Evolutionary conservation across 2,797 vertebrate genomes (phyloP).

Genomic region (Gouania willdenowi): DNA sequence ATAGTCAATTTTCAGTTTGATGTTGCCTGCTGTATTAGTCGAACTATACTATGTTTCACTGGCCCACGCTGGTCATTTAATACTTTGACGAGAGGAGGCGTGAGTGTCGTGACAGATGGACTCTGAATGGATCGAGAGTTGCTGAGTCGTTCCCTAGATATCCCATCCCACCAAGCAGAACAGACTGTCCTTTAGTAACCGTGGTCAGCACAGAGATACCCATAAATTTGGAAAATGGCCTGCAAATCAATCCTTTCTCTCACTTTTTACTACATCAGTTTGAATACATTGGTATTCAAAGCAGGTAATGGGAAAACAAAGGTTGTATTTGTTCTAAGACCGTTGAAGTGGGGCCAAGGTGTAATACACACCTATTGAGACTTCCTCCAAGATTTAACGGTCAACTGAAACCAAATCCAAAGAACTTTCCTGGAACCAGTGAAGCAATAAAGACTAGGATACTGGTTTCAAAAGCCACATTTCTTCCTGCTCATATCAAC

Average conservation of each 20-base stretch:
- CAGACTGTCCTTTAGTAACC: conserved; percentile 5
- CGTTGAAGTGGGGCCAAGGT: not conserved
- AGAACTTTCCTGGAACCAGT: conserved; percentile 17
- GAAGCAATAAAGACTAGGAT: conserved; percentile 40
- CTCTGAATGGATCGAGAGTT: conserved; percentile 4
- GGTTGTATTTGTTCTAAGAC: conserved; percentile 15
- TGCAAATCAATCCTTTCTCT: conserved; percentile 38
- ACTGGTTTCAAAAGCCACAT: conserved; percentile 20
- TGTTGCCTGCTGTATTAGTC: too few species aligned
- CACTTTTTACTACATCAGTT: conserved; percentile 39
- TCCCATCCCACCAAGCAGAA: conserved; percentile 16
- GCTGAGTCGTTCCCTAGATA: conserved; percentile 3
- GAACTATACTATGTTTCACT: too few species aligned
- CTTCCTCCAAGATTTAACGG: conserved; percentile 10
- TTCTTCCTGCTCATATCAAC: conserved; percentile 30
- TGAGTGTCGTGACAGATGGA: conserved; percentile 21
- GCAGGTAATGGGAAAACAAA: conserved; percentile 13
- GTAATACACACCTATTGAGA: conserved; percentile 1
- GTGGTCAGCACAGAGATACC: conserved; percentile 19
- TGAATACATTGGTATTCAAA: conserved; percentile 25
- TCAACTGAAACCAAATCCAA: conserved; percentile 29
- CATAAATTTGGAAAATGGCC: conserved; percentile 35
- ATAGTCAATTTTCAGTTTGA: too few species aligned
- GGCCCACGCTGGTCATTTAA: not conserved
- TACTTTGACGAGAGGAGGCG: conserved; percentile 2